Conservation (phyloP, 2,797 vertebrate species). For the Esox lucius region DNA sequence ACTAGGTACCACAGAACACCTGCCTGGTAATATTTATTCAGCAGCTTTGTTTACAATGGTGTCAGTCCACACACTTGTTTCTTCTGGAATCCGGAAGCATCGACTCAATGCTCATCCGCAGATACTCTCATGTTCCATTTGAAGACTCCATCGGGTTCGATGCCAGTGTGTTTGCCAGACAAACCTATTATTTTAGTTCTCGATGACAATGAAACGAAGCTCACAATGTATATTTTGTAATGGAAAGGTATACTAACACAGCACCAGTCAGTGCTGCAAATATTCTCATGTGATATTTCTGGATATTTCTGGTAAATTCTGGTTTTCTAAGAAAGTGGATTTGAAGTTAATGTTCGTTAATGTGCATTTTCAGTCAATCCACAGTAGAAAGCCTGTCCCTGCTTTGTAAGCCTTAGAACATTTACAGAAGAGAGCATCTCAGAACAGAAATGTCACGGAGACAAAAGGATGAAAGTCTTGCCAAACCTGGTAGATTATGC, state of each 20-base stretch:
- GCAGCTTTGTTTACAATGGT: background rate
- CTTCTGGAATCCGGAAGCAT: background rate
- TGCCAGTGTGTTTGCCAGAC: background rate
- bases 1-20: background rate
- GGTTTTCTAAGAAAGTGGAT: background rate
- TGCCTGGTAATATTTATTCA: background rate
- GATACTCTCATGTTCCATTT: background rate
- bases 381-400: background rate
- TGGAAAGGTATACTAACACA: background rate
- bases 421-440: background rate
- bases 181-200: background rate
- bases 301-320: background rate
- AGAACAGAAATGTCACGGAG: background rate
- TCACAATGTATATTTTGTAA: background rate
- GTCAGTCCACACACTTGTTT: background rate
- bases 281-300: background rate
- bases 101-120: background rate
- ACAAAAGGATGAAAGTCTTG: background rate
- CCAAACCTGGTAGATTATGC: constrained; percentile 3
- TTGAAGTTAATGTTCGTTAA: background rate
- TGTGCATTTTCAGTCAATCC: background rate
- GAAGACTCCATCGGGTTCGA: background rate
- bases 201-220: background rate
- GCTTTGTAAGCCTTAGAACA: background rate
- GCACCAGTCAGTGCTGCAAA: background rate